Conservation (phyloP, 2,888 invertebrate genomes). For the Mycalesis mineus region DNA sequence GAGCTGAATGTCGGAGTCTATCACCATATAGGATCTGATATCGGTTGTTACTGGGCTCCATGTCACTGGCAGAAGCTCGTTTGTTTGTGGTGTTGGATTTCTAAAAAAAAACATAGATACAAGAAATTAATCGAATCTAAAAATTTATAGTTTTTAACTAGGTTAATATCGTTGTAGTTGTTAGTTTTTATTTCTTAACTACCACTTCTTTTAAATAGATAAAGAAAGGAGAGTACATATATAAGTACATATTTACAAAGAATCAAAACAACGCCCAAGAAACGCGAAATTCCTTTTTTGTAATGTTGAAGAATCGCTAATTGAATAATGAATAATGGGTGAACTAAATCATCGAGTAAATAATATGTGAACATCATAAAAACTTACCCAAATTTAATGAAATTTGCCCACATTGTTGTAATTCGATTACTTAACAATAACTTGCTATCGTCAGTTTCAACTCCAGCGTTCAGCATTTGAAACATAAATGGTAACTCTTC, state of each 20-base stretch:
- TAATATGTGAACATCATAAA: background rate
- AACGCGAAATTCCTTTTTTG: no score
- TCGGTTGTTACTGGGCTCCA: slow-evolving; percentile 50
- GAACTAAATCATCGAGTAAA: no score
- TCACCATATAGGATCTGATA: slow-evolving; percentile 53
- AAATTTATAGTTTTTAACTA: no score
- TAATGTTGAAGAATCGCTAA: no score
- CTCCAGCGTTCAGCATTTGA: slow-evolving; percentile 30
- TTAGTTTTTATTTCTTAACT: no score
- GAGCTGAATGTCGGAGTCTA: slow-evolving; percentile 49
- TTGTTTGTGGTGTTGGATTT: slow-evolving; percentile 52
- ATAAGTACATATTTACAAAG: no score
- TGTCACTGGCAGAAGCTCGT: slow-evolving; percentile 46
- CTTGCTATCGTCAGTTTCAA: slow-evolving; percentile 41
- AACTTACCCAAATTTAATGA: slow-evolving; percentile 63
- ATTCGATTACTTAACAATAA: slow-evolving; percentile 50
- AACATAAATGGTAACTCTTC: slow-evolving; percentile 61
- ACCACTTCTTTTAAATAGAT: no score
- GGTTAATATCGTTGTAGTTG: no score
- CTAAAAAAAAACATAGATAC: no score
- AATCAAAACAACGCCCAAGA: no score
- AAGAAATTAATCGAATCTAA: background rate
- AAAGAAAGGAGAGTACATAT: no score
- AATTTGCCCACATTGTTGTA: slow-evolving; percentile 61
- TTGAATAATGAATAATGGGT: no score